Conservation (phyloP, 2,113 vertebrate genomes). For the Rhynchomys soricoides region DNA sequence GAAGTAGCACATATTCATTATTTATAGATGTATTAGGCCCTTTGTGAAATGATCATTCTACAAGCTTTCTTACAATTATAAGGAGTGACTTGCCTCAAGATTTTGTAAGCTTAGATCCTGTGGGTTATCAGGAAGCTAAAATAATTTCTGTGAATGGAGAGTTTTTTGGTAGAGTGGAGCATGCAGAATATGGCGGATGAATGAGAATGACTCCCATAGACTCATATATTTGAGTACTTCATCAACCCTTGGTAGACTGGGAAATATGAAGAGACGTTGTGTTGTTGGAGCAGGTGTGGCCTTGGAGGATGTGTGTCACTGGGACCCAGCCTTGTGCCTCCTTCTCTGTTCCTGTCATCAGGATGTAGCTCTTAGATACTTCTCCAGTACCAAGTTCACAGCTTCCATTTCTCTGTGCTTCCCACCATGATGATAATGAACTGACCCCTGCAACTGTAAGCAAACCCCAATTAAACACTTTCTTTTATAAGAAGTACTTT, state of each 20-base stretch:
- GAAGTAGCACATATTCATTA: neutral
- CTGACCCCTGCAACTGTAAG: neutral
- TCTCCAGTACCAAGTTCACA: neutral
- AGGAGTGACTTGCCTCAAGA: neutral
- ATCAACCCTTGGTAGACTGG: neutral
- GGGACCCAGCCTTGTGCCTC: neutral
- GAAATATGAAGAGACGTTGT: neutral
- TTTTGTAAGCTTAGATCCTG: conserved; percentile 9
- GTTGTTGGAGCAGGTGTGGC: neutral
- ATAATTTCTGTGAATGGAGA: neutral
- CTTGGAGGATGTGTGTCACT: neutral
- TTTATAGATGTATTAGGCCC: neutral
- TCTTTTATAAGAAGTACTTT: neutral
- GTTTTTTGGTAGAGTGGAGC: neutral
- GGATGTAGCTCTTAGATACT: neutral
- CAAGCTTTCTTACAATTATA: conserved; percentile 1
- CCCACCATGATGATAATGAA: neutral
- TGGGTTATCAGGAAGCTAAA: neutral
- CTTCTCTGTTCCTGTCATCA: neutral
- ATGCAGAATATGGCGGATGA: neutral
- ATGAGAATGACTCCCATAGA: neutral
- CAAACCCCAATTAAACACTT: neutral
- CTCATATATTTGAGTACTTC: neutral
- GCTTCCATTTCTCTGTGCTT: neutral
- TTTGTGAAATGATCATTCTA: neutral